Evolutionary conservation across 2,888 invertebrate species (phyloP).

Genomic region (Caenorhabditis wallacei): DNA sequence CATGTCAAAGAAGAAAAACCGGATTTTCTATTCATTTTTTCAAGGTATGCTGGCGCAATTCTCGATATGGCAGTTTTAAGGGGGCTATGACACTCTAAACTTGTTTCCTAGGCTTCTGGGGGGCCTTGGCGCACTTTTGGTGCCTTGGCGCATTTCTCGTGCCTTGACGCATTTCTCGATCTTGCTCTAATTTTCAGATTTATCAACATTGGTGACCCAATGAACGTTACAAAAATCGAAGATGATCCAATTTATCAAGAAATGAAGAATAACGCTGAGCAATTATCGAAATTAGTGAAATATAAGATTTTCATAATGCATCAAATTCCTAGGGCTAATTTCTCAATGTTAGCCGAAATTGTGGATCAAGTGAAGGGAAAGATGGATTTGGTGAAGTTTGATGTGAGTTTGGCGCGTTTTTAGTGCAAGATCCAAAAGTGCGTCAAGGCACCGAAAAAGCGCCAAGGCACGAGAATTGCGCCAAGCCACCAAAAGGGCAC

Average conservation of each 20-base stretch:
- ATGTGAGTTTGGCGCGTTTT: conserved; percentile 4
- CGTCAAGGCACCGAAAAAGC: too few species aligned
- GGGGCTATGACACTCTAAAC: too few species aligned
- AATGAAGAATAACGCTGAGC: background rate
- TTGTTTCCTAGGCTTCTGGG: too few species aligned
- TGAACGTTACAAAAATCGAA: background rate
- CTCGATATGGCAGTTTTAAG: too few species aligned
- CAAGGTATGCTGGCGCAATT: conserved; percentile 7
- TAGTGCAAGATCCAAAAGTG: too few species aligned
- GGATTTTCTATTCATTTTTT: background rate
- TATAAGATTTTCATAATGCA: conserved; percentile 1
- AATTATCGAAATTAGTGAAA: background rate
- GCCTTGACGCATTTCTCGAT: conserved; percentile 27
- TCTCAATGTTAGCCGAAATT: background rate
- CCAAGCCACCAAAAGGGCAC: too few species aligned
- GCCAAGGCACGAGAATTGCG: too few species aligned
- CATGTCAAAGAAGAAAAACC: background rate
- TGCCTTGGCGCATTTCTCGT: conserved; percentile 2
- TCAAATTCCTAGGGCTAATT: background rate
- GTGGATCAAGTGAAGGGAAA: background rate
- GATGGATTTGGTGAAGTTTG: background rate
- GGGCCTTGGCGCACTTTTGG: too few species aligned
- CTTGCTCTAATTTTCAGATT: background rate
- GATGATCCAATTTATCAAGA: background rate
- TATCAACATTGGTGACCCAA: background rate